Evolutionary conservation across 2,113 vertebrate genomes (phyloP).

Genomic region (Callopanchax toddi): DNA sequence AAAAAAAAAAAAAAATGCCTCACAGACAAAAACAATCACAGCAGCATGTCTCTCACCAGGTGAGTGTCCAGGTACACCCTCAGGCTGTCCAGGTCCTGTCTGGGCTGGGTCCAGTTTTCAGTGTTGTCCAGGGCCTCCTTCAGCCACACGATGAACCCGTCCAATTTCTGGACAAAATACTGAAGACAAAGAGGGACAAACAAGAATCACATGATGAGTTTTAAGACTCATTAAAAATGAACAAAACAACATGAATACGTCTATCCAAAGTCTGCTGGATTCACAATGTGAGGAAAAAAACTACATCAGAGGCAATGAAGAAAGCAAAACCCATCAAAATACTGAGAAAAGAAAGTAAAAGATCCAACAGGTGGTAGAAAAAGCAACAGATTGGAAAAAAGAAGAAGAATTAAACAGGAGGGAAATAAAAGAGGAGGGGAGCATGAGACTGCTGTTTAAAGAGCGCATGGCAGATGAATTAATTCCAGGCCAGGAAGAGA

Average conservation of each 20-base stretch:
- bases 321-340: not conserved
- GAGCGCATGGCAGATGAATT: slow-evolving; percentile 46
- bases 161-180: slow-evolving; percentile 94
- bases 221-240: not conserved
- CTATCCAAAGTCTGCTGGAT: too few relatives aligned
- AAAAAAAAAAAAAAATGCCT: too few relatives aligned
- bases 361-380: slow-evolving; percentile 35
- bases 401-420: slow-evolving; percentile 13
- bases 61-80: slow-evolving; percentile 96
- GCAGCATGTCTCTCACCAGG: slow-evolving; percentile 83
- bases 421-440: slow-evolving; percentile 8
- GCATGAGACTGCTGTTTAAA: slow-evolving; percentile 29
- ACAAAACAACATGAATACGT: too few relatives aligned
- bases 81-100: slow-evolving; percentile 88
- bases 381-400: slow-evolving; percentile 5
- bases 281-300: slow-evolving; percentile 1
- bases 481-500: slow-evolving; percentile 56
- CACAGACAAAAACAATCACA: not conserved
- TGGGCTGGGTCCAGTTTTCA: slow-evolving; percentile 95
- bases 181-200: slow-evolving; percentile 54
- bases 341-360: not conserved
- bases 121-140: slow-evolving; percentile 94
- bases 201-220: not conserved
- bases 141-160: slow-evolving; percentile 96
- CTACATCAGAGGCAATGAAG: slow-evolving; percentile 24